Evolutionary conservation across 2,888 invertebrate species (phyloP), one percentile per base, ranked within the genome.

Genomic region (Euzetes globulus): DNA sequence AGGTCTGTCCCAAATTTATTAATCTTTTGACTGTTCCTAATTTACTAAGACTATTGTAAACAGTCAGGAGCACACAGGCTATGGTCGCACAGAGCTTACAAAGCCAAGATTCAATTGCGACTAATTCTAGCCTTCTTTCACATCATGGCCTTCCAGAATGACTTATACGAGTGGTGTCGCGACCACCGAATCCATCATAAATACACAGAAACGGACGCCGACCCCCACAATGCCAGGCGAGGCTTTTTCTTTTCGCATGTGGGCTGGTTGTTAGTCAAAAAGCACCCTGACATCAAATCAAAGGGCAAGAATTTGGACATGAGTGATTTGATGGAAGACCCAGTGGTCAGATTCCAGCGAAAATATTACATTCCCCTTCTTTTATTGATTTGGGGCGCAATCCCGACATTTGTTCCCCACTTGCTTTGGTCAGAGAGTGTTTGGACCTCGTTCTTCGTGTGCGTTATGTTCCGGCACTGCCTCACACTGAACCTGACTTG

Each of bases 51-150:
- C 3, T 55, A n/a, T 29, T 3, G 17, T 27, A 27, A n/a, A 2
- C 17, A 60, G 60, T 60, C 60, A 29, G 97, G 96, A 3, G 94
- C 94, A 0, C 97, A 97, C 82, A 86, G 97, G 78, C 86, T 95
- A 17, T 97, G 94, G 94, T 89, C 94, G 0, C 97, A 97, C 83
- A 87, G 90, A 79, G 85, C 93, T 1, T 97, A 94, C 84, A 95
- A 94, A 83, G 97, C 96, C 0, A 90, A 87, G 79, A 86, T 90
- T 85, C 94, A 92, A 0, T 84, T 95, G 76, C 52, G 55, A n/a
- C 0, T 93, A 5, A 84, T 93, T 76, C 85, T 97, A 17, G 89
- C 91, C 80, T 77, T 91, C 70, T 87, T 89, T 80, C 92, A 95
- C 83, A 90, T 92, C 1, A 85, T 91, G 80, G 91, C 95, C n/a